A percentile compares a stretch with the other conserved stretches of the same genome.
Evolutionary conservation across 2,113 vertebrate species (phyloP).

Genomic region (Euleptes europaea): DNA sequence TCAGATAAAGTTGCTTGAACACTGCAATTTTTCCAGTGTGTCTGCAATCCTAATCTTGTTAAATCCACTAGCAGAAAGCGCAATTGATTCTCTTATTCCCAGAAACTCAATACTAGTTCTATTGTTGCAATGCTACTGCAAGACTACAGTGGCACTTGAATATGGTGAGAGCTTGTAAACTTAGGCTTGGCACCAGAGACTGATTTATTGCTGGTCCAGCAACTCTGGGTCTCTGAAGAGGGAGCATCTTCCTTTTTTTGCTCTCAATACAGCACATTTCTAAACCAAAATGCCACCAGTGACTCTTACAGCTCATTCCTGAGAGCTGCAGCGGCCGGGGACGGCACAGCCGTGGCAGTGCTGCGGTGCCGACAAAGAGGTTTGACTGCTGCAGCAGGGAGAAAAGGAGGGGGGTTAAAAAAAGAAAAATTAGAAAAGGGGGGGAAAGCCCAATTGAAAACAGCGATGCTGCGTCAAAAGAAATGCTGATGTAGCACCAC

Average conservation of each 20-base stretch:
- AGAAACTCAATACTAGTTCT: background rate
- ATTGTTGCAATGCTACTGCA: background rate
- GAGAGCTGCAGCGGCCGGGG: too few relatives aligned
- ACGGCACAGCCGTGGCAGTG: too few relatives aligned
- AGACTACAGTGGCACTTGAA: background rate
- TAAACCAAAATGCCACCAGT: constrained; percentile 19
- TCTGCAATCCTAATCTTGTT: background rate
- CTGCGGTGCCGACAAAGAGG: too few relatives aligned
- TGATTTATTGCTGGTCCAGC: background rate
- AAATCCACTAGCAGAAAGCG: background rate
- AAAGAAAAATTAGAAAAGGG: too few relatives aligned
- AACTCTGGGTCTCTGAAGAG: constrained; percentile 30
- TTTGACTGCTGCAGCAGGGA: too few relatives aligned
- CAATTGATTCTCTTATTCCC: background rate
- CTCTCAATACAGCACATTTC: background rate
- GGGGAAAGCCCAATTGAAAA: too few relatives aligned
- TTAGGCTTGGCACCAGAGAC: background rate
- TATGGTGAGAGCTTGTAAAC: background rate
- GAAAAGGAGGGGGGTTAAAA: too few relatives aligned
- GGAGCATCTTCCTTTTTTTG: constrained; percentile 2
- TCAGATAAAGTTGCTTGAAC: background rate
- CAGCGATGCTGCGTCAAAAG: too few relatives aligned
- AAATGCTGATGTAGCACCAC: too few relatives aligned
- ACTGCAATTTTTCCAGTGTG: background rate
- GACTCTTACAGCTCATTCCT: too few relatives aligned